A percentile compares a stretch with the other conserved stretches of the same genome.
phyloP scores from a whole-genome alignment of 92 coral and sea anemone genomes.

The Epizoanthus stellaris region DNA sequence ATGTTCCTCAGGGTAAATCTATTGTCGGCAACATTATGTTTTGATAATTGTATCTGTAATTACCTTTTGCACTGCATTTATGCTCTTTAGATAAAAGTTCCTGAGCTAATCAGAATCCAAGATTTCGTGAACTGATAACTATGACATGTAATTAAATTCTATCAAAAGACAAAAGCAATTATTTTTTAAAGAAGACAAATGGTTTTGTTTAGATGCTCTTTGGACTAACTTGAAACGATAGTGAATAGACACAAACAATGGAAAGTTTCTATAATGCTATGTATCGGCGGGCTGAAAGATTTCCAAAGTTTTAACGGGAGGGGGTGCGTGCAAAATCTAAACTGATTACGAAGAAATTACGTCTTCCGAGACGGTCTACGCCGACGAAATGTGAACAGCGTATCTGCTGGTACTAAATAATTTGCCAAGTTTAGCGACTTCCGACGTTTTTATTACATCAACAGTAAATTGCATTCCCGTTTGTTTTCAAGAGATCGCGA shows the following conservation, averaged over 20 bases:
- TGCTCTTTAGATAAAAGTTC: neutral
- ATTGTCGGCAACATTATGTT: constrained; percentile 23
- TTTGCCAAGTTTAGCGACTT: no score
- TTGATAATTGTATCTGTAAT: constrained; percentile 10
- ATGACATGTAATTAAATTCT: constrained; percentile 11
- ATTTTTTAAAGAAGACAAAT: neutral
- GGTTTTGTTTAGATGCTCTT: constrained; percentile 3
- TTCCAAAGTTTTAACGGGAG: neutral
- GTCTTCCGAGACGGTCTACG: no score
- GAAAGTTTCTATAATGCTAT: neutral
- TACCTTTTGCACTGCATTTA: neutral
- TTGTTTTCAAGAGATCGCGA: no score
- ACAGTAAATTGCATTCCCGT: no score
- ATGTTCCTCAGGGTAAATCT: constrained; percentile 5
- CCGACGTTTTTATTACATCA: no score
- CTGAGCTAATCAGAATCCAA: neutral
- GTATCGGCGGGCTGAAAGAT: no score
- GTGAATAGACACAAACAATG: neutral
- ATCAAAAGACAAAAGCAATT: constrained; percentile 29
- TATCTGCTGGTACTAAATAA: neutral
- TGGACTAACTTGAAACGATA: neutral
- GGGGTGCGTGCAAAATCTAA: neutral
- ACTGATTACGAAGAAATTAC: neutral
- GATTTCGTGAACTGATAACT: constrained; percentile 11
- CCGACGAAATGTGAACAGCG: no score